Percentiles rank a stretch among this genome's conserved stretches.
These are phyloP conservation scores for Eristalis tenax DNA, from an alignment of 2,888 invertebrate genomes.

Conservation along the genomic window DNA sequence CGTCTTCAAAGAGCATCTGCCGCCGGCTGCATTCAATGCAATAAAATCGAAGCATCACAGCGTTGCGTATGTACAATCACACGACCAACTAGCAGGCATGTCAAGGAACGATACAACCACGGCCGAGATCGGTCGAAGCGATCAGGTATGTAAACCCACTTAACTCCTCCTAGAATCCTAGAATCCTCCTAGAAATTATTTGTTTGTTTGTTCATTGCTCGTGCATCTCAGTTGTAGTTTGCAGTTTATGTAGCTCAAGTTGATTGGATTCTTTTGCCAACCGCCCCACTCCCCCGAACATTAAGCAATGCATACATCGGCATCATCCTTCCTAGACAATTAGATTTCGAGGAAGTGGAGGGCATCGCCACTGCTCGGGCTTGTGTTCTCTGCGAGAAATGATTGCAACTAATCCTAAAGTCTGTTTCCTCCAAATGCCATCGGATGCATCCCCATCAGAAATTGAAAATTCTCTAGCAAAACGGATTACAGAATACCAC, in stretches of 20 bases:
- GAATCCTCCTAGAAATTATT: no score
- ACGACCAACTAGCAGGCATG: slow-evolving; percentile 53
- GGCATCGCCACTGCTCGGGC: not conserved
- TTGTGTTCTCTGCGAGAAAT: slow-evolving; percentile 11
- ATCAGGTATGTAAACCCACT: slow-evolving; percentile 53
- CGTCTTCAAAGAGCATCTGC: not conserved
- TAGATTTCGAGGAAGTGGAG: slow-evolving; percentile 34
- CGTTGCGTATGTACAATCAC: slow-evolving; percentile 66
- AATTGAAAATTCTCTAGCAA: slow-evolving; percentile 47
- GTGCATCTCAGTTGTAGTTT: slow-evolving; percentile 51
- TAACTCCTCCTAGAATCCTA: not conserved
- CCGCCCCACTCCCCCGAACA: slow-evolving; percentile 7
- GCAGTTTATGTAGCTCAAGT: slow-evolving; percentile 46
- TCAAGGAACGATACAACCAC: slow-evolving; percentile 66
- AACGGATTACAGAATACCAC: slow-evolving; percentile 30
- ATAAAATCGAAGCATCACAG: not conserved
- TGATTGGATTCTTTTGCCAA: slow-evolving; percentile 30
- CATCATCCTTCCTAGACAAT: slow-evolving; percentile 44
- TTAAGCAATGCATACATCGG: slow-evolving; percentile 1
- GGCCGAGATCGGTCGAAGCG: slow-evolving; percentile 67
- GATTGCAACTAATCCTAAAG: slow-evolving; percentile 45
- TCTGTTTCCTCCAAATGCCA: slow-evolving; percentile 8
- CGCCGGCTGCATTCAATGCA: not conserved
- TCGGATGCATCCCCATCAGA: slow-evolving; percentile 40
- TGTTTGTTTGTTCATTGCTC: slow-evolving; percentile 17